Conservation (phyloP, 2,113 vertebrate species). For the Vicugna pacos region DNA sequence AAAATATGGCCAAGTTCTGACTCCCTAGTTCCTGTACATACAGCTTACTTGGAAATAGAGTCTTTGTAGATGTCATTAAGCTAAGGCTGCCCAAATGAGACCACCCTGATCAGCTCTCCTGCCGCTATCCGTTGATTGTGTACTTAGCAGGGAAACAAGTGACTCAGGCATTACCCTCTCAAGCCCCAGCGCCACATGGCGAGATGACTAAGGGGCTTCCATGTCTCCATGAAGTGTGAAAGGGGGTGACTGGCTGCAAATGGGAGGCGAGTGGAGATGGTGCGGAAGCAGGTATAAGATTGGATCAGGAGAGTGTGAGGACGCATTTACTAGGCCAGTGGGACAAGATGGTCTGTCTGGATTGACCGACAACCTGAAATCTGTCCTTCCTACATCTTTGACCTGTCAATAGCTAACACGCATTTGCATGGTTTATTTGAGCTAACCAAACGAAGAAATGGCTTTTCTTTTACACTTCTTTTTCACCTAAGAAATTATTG, state of each 20-base stretch:
- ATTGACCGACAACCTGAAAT: background rate
- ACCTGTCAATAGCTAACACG: background rate
- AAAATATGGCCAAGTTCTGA: no score
- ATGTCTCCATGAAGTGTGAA: rapidly evolving
- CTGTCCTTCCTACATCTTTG: no score
- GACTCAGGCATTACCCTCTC: rapidly evolving
- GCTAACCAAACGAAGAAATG: background rate
- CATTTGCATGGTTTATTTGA: background rate
- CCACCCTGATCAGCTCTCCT: no score
- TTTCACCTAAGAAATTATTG: background rate
- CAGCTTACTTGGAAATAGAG: no score
- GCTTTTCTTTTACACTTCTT: background rate
- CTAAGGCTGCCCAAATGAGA: no score
- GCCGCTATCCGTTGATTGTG: background rate
- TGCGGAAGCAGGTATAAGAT: background rate
- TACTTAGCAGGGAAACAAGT: background rate
- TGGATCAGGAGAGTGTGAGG: no score
- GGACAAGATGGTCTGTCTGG: background rate
- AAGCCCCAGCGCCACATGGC: background rate
- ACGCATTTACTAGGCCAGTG: no score
- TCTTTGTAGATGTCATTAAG: no score
- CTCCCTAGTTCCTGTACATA: no score
- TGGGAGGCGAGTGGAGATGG: rapidly evolving
- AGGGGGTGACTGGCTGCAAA: background rate
- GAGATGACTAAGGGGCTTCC: background rate